A percentile compares a stretch with the other conserved stretches of the same genome.
Evolutionary conservation across 2,888 invertebrate genomes (phyloP).

Genomic region (Limnephilus marmoratus): DNA sequence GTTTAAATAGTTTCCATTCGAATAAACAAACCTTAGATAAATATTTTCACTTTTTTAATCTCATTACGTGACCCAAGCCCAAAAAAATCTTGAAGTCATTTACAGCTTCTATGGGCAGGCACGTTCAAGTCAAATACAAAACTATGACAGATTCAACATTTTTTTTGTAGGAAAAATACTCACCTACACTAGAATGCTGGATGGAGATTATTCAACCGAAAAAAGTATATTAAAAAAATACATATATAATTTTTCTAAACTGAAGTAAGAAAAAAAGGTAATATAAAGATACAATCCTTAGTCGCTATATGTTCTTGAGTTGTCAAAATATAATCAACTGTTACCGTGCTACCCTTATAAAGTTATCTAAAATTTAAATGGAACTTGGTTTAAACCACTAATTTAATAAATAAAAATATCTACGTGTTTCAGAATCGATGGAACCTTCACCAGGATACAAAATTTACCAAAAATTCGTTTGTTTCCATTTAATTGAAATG

Average conservation of each 20-base stretch:
- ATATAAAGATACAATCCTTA: too few species aligned
- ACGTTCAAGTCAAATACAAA: neutral
- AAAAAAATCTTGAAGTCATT: conserved; percentile 9
- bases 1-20: conserved; percentile 21
- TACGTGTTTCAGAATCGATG: too few species aligned
- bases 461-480: too few species aligned
- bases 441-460: too few species aligned
- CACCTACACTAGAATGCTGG: neutral
- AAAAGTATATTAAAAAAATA: neutral
- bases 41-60: conserved; percentile 17
- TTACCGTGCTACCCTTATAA: too few species aligned
- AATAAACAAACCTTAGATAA: conserved; percentile 3
- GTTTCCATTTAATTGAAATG: too few species aligned
- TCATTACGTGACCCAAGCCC: conserved; percentile 21
- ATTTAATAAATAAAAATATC: too few species aligned
- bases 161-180: neutral
- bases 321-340: too few species aligned
- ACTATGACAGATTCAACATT: neutral
- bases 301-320: too few species aligned
- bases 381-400: too few species aligned
- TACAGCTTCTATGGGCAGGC: neutral
- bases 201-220: neutral
- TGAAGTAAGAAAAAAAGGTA: neutral
- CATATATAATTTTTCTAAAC: neutral
- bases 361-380: too few species aligned